Evolutionary conservation across 2,888 invertebrate species (phyloP).

Genomic region (Pteria penguin): DNA sequence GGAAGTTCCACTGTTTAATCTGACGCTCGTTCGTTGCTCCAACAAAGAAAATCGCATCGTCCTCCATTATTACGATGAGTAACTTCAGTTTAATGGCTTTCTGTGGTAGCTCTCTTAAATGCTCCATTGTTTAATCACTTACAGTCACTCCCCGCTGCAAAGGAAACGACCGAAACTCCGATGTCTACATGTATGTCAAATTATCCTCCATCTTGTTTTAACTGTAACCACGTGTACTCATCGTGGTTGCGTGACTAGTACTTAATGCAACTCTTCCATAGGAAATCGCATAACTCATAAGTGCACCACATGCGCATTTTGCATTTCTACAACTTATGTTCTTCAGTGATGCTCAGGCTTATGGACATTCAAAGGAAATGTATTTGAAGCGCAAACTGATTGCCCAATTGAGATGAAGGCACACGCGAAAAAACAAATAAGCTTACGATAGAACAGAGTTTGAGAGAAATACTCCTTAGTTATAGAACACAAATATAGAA

Average conservation of each 20-base stretch:
- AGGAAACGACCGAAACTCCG: not conserved
- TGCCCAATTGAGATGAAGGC: no score
- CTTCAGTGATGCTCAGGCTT: no score
- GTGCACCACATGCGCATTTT: slow-evolving; percentile 8
- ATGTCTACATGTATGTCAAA: not conserved
- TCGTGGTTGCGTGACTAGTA: slow-evolving; percentile 12
- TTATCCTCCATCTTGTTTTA: not conserved
- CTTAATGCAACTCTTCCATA: slow-evolving; percentile 11
- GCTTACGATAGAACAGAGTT: no score
- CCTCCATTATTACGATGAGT: not conserved
- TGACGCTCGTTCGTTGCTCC: not conserved
- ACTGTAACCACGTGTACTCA: not conserved
- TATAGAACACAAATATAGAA: no score
- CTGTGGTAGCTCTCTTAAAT: not conserved
- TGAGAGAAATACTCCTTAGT: no score
- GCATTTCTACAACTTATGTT: no score
- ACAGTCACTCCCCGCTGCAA: not conserved
- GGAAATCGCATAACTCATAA: not conserved
- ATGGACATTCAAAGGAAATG: no score
- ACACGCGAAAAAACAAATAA: no score
- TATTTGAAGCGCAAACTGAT: no score
- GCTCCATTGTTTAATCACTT: slow-evolving; percentile 1
- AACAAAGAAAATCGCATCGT: not conserved
- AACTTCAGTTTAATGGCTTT: slow-evolving; percentile 2
- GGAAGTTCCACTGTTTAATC: no score